A percentile compares a stretch with the other conserved stretches of the same genome.
phyloP scores from a whole-genome alignment of 2,113 vertebrate species.

The Osmerus eperlanus region DNA sequence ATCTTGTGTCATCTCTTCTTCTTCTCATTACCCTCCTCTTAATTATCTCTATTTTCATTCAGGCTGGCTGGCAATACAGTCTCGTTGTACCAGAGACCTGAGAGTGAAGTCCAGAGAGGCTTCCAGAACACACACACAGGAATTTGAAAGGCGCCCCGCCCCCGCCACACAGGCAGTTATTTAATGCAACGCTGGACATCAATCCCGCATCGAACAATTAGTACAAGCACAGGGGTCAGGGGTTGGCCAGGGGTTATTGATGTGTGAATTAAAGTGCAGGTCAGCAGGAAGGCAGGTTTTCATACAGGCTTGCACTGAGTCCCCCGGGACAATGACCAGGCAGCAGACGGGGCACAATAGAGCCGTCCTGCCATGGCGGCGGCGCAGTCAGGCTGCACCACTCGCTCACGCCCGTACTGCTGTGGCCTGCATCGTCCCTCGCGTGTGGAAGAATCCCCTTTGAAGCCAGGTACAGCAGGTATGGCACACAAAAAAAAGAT shows the following conservation, averaged over 20 bases:
- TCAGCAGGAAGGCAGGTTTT: constrained; percentile 76
- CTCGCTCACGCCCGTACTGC: too few relatives aligned
- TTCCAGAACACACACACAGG: constrained; percentile 39
- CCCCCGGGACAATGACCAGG: constrained; percentile 60
- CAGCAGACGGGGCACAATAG: constrained; percentile 64
- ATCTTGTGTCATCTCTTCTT: too few relatives aligned
- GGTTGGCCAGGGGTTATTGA: constrained; percentile 71
- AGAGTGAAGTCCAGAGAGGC: background rate
- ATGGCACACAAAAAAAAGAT: too few relatives aligned
- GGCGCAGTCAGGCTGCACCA: constrained; percentile 46
- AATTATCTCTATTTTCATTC: too few relatives aligned
- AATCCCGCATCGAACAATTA: constrained; percentile 74
- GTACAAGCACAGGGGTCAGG: constrained; percentile 66
- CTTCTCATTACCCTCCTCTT: too few relatives aligned
- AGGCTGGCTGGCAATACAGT: background rate
- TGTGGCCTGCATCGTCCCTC: too few relatives aligned
- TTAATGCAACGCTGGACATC: constrained; percentile 65
- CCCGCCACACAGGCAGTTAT: constrained; percentile 42
- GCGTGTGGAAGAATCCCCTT: too few relatives aligned
- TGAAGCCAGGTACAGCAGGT: too few relatives aligned
- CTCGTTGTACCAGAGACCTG: background rate
- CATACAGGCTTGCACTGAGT: constrained; percentile 46
- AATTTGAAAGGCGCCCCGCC: background rate
- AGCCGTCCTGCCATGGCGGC: constrained; percentile 54
- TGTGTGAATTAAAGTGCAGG: constrained; percentile 76